Base-by-base conservation (phyloP, 2,888 invertebrate genomes). In the Beris morrisii region DNA sequence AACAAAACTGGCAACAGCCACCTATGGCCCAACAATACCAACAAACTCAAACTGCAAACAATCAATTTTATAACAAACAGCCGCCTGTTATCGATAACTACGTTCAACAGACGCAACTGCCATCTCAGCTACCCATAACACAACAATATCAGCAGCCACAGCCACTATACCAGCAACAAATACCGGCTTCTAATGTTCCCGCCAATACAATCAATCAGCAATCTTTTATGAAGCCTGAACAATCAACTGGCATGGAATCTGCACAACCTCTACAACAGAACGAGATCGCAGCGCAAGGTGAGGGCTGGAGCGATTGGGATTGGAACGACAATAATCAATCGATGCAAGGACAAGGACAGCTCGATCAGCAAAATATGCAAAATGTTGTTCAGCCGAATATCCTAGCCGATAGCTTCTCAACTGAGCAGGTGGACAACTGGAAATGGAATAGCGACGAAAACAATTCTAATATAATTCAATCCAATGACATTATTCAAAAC, bases 401-500 rank as follows among this genome's bases (percentile, higher is more conserved):
- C 15, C 82, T 86, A 70, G 83, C 83, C 66, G 86, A 87, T 71
- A 86, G 86, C 74, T 87, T 88, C 77, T 81, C 79, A 13, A 77
- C 82, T 7, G 80, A 79, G 53, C 58, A 61, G 28, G 81, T 81
- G 56, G 84, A 86, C 70, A 82, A 83, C 50, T 88, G 88, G 88
- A 86, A 85, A 74, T 88, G 87, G 87, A 78, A 83, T 5, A 79
- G 82, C 72, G 86, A 86, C 64, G 84, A 85, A 46, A 59, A 46
- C 38, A 43, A 30, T 32, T 68, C 72, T 57, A 70, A 69, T 76
- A 66, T 69, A 69, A 22, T 71, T 70, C 72, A 71, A 65, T 69
- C 64, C 58, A 75, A 70, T 80, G 76, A 70, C 80, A 80, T 73
- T 77, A 75, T 69, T 79, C 78, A 72, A 78, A 79, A 73, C 53